Percentiles rank a stretch among this genome's conserved stretches.
Evolutionary conservation across 2,888 invertebrate species (phyloP).

Genomic region (Campoletis raptor): DNA sequence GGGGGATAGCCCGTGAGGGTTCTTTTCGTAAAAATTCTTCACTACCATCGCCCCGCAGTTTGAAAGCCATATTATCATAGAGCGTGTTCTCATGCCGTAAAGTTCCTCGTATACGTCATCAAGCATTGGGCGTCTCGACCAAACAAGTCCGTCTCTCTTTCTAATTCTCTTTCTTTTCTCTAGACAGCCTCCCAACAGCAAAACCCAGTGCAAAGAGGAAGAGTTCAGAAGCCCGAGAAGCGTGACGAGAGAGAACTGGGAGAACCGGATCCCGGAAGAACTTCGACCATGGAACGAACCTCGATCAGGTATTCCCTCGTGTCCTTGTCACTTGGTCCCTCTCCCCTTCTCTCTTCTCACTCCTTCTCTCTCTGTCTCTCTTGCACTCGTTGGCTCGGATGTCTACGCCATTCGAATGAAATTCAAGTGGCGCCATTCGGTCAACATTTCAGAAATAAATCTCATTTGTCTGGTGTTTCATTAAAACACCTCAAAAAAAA

Average conservation of each 20-base stretch:
- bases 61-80: constrained; percentile 59
- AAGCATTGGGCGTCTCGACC: constrained; percentile 63
- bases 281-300: constrained; percentile 49
- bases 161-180: constrained; percentile 1
- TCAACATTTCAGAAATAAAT: neutral
- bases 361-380: neutral
- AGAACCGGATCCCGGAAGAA: constrained; percentile 68
- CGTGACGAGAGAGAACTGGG: constrained; percentile 63
- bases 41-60: constrained; percentile 52
- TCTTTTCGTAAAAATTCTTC: constrained; percentile 8
- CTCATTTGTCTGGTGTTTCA: neutral
- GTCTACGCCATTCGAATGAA: neutral
- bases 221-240: constrained; percentile 58
- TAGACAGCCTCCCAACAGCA: constrained; percentile 49
- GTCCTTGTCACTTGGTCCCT: constrained; percentile 33
- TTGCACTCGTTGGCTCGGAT: neutral
- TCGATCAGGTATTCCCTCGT: constrained; percentile 49
- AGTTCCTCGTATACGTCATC: constrained; percentile 70
- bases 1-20: constrained; percentile 29
- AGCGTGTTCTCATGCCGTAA: constrained; percentile 56
- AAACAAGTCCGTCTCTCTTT: constrained; percentile 59
- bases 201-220: constrained; percentile 47
- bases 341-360: neutral
- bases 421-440: neutral
- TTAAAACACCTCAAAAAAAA: neutral